Base-by-base conservation (phyloP, 1,140 invertebrate species). In the Thaumetopoea pityocampa region DNA sequence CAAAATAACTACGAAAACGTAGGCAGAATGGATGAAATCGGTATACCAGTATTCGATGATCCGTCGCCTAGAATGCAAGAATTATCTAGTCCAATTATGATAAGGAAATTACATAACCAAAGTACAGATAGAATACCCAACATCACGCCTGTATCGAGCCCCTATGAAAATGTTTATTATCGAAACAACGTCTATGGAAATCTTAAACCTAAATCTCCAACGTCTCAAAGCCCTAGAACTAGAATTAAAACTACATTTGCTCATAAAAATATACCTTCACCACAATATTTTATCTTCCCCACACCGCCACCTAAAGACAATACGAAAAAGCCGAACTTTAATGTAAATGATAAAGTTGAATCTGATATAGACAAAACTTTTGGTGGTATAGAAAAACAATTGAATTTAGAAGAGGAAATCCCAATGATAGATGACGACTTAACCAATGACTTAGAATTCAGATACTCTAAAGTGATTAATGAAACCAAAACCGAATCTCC, bases 211-310 rank as follows among this genome's bases (percentile, higher is more conserved):
- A 85, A 86, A 45, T 88, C 87, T 2, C 90, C 90, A 1, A 85
- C 76, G 38, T 80, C 83, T 0, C 77, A 85, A 54, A 86, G 85
- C 34, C 85, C 85, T 5, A 79, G 91, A 45, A 90, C 89, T 10
- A 79, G 89, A 63, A 92, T 92, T 20, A 90, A 89, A 59, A 91
- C 90, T 1, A 79, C 63, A 10, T 85, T 81, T 22, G 77, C 85
- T 5, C 82, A 86, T 52, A 85, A 84, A 58, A 85, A 84, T 57
- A 38, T 77, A 9, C 57, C 67, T 9, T 72, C 74, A 20, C 85
- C 85, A 9, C 85, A 86, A 44, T 85, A 85, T 63, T 86, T 86
- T 33, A 59, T 86, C 41, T 86, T 86, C 40, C 85, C 85, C 7
- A 77, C 79, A 3, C 80, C 81, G 10, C 66, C 80, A 3, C 71